Percentiles rank a stretch among this genome's conserved stretches.
phyloP scores from a whole-genome alignment of 2,888 invertebrate genomes.

The Petrolisthes manimaculis region DNA sequence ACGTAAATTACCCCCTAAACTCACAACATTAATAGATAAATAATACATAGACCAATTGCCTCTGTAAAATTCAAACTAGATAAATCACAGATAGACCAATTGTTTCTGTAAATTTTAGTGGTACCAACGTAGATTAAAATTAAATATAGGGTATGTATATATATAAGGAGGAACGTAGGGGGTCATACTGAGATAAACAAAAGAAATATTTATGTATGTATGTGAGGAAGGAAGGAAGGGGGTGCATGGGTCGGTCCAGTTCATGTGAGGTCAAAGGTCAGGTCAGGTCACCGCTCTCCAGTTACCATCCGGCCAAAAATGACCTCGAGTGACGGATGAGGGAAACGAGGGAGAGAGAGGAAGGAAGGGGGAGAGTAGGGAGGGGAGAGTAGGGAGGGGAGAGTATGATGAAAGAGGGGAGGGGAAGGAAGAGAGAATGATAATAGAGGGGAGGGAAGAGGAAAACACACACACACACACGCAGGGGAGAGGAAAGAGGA shows the following conservation, averaged over 20 bases:
- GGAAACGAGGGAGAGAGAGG: neutral
- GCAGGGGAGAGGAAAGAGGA: neutral
- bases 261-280: slow-evolving; percentile 18
- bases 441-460: neutral
- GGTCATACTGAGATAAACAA: neutral
- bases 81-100: no score
- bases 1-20: no score
- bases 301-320: slow-evolving; percentile 15
- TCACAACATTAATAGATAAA: no score
- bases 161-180: neutral
- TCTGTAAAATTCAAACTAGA: no score
- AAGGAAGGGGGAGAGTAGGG: no score
- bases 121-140: no score
- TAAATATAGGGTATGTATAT: no score
- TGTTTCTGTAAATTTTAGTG: no score
- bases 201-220: neutral
- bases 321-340: slow-evolving; percentile 13
- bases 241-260: neutral
- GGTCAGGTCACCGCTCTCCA: neutral
- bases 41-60: no score
- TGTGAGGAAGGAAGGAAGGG: neutral
- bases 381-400: neutral
- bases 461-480: neutral
- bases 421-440: neutral
- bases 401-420: neutral